phyloP scores from a whole-genome alignment of 2,113 vertebrate genomes.

The Solea senegalensis region DNA sequence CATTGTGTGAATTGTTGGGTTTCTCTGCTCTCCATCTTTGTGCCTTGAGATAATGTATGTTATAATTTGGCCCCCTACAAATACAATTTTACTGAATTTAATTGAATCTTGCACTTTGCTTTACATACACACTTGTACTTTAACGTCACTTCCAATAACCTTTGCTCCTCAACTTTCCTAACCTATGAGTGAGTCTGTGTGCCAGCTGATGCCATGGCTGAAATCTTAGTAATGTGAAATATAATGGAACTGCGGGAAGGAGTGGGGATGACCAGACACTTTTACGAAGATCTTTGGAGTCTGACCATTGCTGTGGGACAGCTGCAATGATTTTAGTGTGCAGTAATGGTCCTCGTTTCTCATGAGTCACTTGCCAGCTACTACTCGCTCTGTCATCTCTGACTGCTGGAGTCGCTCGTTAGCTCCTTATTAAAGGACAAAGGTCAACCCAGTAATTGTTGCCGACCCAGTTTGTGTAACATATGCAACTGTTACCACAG shows the following conservation, averaged over 20 bases:
- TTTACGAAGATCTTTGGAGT: slow-evolving; percentile 24
- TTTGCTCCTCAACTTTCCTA: background rate
- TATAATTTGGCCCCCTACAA: too few species aligned
- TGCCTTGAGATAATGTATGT: too few species aligned
- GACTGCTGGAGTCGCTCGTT: slow-evolving; percentile 34
- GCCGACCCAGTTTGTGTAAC: background rate
- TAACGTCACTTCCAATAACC: background rate
- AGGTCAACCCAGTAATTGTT: background rate
- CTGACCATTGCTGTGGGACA: background rate
- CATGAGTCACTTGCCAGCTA: background rate
- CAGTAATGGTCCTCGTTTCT: slow-evolving; percentile 28
- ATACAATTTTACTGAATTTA: too few species aligned
- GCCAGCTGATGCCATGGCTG: slow-evolving; percentile 16
- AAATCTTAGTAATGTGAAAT: slow-evolving; percentile 31
- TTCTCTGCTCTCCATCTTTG: too few species aligned
- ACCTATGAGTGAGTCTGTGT: slow-evolving; percentile 10
- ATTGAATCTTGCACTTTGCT: background rate
- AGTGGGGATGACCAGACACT: slow-evolving; percentile 13
- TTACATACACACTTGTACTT: background rate
- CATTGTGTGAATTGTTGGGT: too few species aligned
- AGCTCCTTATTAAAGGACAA: slow-evolving; percentile 42
- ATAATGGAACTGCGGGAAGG: slow-evolving; percentile 33
- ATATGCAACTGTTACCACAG: slow-evolving; percentile 43
- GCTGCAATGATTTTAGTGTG: slow-evolving; percentile 36
- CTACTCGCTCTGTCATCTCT: slow-evolving; percentile 23